Base-by-base conservation (phyloP, 2,797 vertebrate genomes). In the Phoxinus dragarum region DNA sequence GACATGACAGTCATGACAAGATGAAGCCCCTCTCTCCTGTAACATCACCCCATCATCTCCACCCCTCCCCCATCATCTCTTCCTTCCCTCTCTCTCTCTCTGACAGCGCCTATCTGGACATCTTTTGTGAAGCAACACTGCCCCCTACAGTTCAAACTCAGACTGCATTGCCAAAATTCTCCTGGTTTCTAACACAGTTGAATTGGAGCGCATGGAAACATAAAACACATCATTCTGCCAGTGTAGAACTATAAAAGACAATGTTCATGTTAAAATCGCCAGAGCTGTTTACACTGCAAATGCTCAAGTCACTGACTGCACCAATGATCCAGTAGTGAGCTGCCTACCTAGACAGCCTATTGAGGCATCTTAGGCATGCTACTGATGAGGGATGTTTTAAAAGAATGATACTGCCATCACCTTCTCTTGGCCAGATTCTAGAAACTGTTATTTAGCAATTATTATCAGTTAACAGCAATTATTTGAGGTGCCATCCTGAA, bases 1-100 rank as follows among this genome's bases (percentile, higher is more conserved):
- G 80, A 89, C 76, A 84, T 84, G 86, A 85, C 86, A 85, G 86
- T 87, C 82, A 56, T 86, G 79, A 76, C 75, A 77, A 84, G 82
- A 84, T 67, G 61, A 80, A 87, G 81, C 82, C 82, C 27, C 86
- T 87, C 56, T 71, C 79, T 88, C 73, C 80, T 74, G 49, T 79
- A 23, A 76, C 82, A 77, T 75, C 85, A 86, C 66, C 66, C 68
- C 75, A 82, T 87, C 88, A 84, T 76, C 67, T 75, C 21, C 23
- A 61, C 49, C 64, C 82, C 61, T 84, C 78, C 82, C 78, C 86
- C 11, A 34, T 3, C 7, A 17, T 67, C 31, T 54, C 52, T 12
- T 44, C n/a, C 17, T 66, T 38, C 34, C 64, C 27, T 38, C 14
- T 21, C 6, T 66, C 61, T 64, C 9, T 52, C 49, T 52, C 54